phyloP scores from a whole-genome alignment of 2,888 invertebrate species.

The Cerastoderma edule region DNA sequence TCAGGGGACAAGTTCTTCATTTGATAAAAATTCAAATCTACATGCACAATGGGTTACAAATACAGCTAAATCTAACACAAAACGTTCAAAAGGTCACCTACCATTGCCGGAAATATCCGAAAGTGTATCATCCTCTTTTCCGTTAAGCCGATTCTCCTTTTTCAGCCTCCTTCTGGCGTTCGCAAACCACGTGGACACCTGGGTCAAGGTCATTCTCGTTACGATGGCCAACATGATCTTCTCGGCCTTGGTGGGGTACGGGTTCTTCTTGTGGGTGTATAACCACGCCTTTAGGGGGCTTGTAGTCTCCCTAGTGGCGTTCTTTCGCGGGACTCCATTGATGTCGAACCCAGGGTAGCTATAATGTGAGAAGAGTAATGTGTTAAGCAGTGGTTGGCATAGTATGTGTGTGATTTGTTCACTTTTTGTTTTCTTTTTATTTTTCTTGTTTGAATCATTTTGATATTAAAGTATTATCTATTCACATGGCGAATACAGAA shows the following conservation, averaged over 20 bases:
- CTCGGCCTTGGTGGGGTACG: slow-evolving; percentile 98
- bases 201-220: slow-evolving; percentile 96
- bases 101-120: slow-evolving; percentile 33
- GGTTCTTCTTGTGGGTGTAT: slow-evolving; percentile 97
- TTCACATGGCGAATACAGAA: too few relatives aligned
- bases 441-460: too few relatives aligned
- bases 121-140: slow-evolving; percentile 84
- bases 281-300: slow-evolving; percentile 98
- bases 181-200: slow-evolving; percentile 98
- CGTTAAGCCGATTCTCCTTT: slow-evolving; percentile 98
- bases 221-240: slow-evolving; percentile 98
- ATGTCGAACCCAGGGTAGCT: slow-evolving; percentile 87
- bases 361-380: too few relatives aligned
- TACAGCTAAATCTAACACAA: too few relatives aligned
- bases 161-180: slow-evolving; percentile 96
- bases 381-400: too few relatives aligned
- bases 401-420: too few relatives aligned
- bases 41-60: too few relatives aligned
- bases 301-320: slow-evolving; percentile 98
- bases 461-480: too few relatives aligned
- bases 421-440: too few relatives aligned
- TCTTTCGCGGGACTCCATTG: slow-evolving; percentile 94
- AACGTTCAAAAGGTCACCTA: too few relatives aligned
- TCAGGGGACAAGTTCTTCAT: too few relatives aligned
- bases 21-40: too few relatives aligned